phyloP scores from a whole-genome alignment of 2,888 invertebrate species.

The Hirtodrosophila alboralis region DNA sequence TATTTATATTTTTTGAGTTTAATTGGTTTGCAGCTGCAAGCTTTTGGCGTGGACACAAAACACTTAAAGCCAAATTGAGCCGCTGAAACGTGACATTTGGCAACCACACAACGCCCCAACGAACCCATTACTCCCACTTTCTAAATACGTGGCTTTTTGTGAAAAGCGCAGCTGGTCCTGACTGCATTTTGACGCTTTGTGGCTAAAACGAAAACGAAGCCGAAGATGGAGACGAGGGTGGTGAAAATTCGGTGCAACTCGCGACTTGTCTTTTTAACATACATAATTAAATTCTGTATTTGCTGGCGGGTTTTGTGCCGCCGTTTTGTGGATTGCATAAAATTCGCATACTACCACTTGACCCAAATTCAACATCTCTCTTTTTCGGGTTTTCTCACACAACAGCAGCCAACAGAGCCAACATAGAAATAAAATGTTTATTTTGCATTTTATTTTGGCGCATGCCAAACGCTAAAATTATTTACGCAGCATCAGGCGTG shows the following conservation, averaged over 20 bases:
- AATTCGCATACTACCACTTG: constrained; percentile 53
- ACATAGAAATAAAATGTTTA: constrained; percentile 76
- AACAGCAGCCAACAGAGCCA: constrained; percentile 31
- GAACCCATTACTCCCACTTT: constrained; percentile 14
- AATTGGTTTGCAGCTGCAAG: constrained; percentile 66
- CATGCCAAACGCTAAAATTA: constrained; percentile 73
- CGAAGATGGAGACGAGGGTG: too few species aligned
- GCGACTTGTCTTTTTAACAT: constrained; percentile 52
- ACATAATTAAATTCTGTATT: constrained; percentile 58
- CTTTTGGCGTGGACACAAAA: constrained; percentile 27
- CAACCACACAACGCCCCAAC: constrained; percentile 22
- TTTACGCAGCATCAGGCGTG: constrained; percentile 77
- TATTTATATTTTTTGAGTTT: constrained; percentile 47
- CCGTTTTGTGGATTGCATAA: constrained; percentile 48
- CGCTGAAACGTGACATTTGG: constrained; percentile 69
- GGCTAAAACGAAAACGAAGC: constrained; percentile 36
- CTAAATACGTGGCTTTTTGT: neutral
- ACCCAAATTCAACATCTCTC: constrained; percentile 59
- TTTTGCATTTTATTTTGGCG: constrained; percentile 77
- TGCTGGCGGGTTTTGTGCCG: constrained; percentile 41
- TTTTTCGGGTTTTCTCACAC: neutral
- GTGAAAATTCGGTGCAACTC: too few species aligned
- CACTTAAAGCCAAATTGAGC: constrained; percentile 71
- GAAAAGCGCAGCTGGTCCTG: constrained; percentile 51
- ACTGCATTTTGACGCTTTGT: constrained; percentile 52